phyloP scores from a whole-genome alignment of 1,140 invertebrate genomes.

The Anastrepha ludens region DNA sequence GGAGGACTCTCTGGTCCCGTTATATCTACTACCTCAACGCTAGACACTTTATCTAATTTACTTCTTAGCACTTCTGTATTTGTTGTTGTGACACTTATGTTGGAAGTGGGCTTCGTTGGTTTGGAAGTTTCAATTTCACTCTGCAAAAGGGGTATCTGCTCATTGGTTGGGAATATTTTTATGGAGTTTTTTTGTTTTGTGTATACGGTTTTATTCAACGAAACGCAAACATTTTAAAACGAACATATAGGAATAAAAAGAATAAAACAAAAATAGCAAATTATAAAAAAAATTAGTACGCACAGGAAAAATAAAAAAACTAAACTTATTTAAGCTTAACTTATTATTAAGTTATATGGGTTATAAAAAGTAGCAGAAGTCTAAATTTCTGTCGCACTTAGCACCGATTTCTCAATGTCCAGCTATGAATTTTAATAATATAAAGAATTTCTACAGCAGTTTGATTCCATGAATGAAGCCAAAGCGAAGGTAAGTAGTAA shows the following conservation, averaged over 20 bases:
- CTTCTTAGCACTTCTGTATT: constrained; percentile 35
- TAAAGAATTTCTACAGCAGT: no score
- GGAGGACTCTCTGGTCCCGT: constrained; percentile 56
- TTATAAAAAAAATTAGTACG: not conserved
- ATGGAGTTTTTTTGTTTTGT: not conserved
- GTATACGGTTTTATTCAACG: not conserved
- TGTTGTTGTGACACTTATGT: constrained; percentile 21
- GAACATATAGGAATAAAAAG: not conserved
- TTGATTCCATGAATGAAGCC: no score
- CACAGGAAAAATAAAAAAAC: not conserved
- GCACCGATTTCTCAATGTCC: no score
- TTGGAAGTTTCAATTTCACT: constrained; percentile 50
- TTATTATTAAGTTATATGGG: not conserved
- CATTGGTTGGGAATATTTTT: constrained; percentile 3
- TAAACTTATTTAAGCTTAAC: not conserved
- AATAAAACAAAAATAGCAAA: constrained; percentile 6
- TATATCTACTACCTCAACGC: constrained; percentile 53
- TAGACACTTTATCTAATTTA: constrained; percentile 5
- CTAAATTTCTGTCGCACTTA: no score
- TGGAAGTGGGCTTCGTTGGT: constrained; percentile 29
- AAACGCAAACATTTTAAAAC: constrained; percentile 24
- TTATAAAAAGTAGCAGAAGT: no score
- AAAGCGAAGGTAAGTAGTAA: no score
- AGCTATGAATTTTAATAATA: no score
- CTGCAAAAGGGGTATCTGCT: constrained; percentile 55